These are phyloP conservation scores for Henricia sp. DNA, from an alignment of 53 echinoderm and acorn worm genomes.

Conservation along the genomic window DNA sequence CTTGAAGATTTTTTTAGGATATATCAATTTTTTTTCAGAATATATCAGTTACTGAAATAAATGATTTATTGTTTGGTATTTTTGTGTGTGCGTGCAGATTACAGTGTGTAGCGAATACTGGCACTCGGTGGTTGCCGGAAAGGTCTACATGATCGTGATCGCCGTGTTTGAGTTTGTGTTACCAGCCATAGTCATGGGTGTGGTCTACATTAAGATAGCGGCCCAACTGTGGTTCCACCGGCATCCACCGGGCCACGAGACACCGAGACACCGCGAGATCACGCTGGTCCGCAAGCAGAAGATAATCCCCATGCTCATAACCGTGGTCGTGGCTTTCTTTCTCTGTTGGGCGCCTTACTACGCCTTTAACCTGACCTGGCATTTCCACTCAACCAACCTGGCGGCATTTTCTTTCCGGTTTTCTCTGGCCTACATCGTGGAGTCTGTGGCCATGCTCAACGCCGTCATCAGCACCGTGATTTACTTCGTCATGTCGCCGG, in stretches of 20 bases:
- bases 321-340: conserved; percentile 92
- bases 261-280: conserved; percentile 89
- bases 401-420: conserved; percentile 42
- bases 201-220: conserved; percentile 88
- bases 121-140: conserved; percentile 50
- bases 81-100: conserved; percentile 2
- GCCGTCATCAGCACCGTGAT: conserved; percentile 92
- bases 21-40: not conserved
- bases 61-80: not conserved
- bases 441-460: conserved; percentile 92
- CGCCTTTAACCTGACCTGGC: conserved; percentile 74
- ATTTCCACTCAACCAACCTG: conserved; percentile 60
- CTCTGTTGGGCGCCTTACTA: conserved; percentile 94
- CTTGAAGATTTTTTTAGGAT: not conserved
- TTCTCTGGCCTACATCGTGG: conserved; percentile 75
- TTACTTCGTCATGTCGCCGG: conserved; percentile 87
- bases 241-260: conserved; percentile 86
- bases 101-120: conserved; percentile 70
- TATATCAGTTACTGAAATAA: not conserved
- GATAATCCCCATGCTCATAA: conserved; percentile 96
- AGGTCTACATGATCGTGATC: conserved; percentile 73
- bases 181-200: conserved; percentile 83
- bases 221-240: conserved; percentile 93
- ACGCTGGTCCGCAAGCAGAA: conserved; percentile 94
- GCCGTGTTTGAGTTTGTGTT: conserved; percentile 81